These are phyloP conservation scores for Hypena proboscidalis DNA, from an alignment of 2,888 invertebrate genomes.

Conservation along the genomic window DNA sequence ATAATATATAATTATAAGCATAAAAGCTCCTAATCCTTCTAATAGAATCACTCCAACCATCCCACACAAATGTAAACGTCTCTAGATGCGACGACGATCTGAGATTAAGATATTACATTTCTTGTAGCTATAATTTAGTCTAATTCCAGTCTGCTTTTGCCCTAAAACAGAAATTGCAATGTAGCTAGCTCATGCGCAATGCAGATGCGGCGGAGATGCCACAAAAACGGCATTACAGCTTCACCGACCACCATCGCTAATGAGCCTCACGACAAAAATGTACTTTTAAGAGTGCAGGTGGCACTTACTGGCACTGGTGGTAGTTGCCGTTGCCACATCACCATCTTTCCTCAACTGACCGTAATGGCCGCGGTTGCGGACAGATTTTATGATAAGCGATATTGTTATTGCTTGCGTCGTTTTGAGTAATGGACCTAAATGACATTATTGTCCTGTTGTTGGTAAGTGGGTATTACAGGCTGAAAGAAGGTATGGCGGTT, in stretches of 20 bases:
- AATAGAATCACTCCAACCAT: too few species aligned
- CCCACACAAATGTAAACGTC: too few species aligned
- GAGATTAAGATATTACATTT: too few species aligned
- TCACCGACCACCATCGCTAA: conserved; percentile 13
- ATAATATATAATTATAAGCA: too few species aligned
- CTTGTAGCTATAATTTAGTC: too few species aligned
- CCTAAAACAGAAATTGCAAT: conserved; percentile 29
- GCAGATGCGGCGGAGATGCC: conserved; percentile 31
- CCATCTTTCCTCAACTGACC: neutral
- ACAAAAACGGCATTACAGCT: conserved; percentile 29
- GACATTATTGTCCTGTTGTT: neutral
- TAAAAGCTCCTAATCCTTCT: too few species aligned
- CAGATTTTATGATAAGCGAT: conserved; percentile 10
- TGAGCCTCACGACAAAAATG: conserved; percentile 12
- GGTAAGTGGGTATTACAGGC: too few species aligned
- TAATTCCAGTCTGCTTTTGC: too few species aligned
- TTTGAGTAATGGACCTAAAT: too few species aligned
- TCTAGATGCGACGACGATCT: too few species aligned
- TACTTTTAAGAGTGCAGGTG: conserved; percentile 5
- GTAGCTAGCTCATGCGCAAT: conserved; percentile 23
- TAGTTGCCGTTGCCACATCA: conserved; percentile 3
- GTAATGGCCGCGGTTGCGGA: conserved; percentile 17
- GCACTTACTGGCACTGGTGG: too few species aligned
- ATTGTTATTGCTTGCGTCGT: conserved; percentile 6
- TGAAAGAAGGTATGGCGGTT: too few species aligned